Evolutionary conservation across 1,140 invertebrate species (phyloP).

Genomic region (Helicoverpa armigera): DNA sequence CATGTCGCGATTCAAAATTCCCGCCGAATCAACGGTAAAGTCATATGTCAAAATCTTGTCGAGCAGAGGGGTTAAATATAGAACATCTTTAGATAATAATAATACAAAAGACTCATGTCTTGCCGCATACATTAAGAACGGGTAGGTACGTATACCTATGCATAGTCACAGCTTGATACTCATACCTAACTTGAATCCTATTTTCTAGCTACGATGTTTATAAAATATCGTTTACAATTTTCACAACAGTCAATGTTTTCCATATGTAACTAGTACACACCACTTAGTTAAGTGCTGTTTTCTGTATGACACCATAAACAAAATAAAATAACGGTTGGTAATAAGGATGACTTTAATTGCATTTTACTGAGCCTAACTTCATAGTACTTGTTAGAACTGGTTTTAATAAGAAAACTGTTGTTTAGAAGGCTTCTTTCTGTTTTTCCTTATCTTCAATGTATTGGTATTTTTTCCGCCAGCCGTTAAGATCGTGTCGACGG

Average conservation of each 20-base stretch:
- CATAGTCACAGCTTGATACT: too few relatives aligned
- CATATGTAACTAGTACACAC: neutral
- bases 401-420: neutral
- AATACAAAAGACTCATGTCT: too few relatives aligned
- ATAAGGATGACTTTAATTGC: too few relatives aligned
- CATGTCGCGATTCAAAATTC: too few relatives aligned
- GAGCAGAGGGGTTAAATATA: too few relatives aligned
- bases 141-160: too few relatives aligned
- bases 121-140: too few relatives aligned
- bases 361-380: neutral
- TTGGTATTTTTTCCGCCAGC: conserved; percentile 4
- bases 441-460: neutral
- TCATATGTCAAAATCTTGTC: too few relatives aligned
- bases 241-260: neutral
- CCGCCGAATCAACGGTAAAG: too few relatives aligned
- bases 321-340: neutral
- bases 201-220: neutral
- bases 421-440: neutral
- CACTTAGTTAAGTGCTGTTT: neutral
- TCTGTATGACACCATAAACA: neutral
- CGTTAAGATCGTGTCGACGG: neutral
- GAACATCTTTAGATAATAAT: too few relatives aligned
- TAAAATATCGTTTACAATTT: neutral
- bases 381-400: neutral
- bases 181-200: too few relatives aligned